Conservation (phyloP, 1,140 invertebrate genomes). For the Pseudoatta argentina region DNA sequence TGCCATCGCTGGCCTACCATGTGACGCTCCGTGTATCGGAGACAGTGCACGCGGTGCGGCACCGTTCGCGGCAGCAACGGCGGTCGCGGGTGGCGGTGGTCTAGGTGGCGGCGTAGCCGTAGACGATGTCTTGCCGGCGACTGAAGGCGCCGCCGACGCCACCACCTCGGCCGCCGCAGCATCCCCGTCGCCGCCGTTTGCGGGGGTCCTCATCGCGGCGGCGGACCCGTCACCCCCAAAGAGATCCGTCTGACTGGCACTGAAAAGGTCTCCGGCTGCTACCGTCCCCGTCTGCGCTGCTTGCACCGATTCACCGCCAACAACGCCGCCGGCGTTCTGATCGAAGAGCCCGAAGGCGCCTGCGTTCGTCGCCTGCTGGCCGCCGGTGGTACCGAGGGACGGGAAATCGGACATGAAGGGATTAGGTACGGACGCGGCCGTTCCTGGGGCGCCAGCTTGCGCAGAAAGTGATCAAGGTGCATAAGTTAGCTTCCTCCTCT, state of each 20-base stretch:
- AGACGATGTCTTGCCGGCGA: too few species aligned
- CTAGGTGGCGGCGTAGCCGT: too few species aligned
- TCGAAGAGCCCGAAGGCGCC: constrained; percentile 71
- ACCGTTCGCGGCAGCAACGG: too few species aligned
- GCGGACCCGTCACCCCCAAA: constrained; percentile 81
- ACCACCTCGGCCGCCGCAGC: constrained; percentile 63
- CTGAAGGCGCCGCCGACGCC: too few species aligned
- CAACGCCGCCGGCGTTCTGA: constrained; percentile 78
- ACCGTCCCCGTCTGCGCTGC: constrained; percentile 42
- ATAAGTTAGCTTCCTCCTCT: constrained; percentile 72
- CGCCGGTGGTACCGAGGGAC: constrained; percentile 77
- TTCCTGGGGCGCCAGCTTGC: constrained; percentile 89
- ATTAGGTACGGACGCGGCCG: constrained; percentile 86
- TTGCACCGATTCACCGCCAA: constrained; percentile 51
- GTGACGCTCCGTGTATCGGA: too few species aligned
- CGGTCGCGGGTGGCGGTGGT: too few species aligned
- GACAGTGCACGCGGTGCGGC: too few species aligned
- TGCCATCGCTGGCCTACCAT: too few species aligned
- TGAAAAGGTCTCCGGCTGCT: constrained; percentile 82
- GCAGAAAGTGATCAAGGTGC: constrained; percentile 85
- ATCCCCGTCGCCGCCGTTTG: constrained; percentile 77
- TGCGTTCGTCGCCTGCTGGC: constrained; percentile 67
- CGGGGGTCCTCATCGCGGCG: constrained; percentile 72
- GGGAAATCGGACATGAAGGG: constrained; percentile 87
- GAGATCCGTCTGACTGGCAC: constrained; percentile 84